A percentile compares a stretch with the other conserved stretches of the same genome.
phyloP scores from a whole-genome alignment of 2,113 vertebrate genomes.

The Podarcis muralis region DNA sequence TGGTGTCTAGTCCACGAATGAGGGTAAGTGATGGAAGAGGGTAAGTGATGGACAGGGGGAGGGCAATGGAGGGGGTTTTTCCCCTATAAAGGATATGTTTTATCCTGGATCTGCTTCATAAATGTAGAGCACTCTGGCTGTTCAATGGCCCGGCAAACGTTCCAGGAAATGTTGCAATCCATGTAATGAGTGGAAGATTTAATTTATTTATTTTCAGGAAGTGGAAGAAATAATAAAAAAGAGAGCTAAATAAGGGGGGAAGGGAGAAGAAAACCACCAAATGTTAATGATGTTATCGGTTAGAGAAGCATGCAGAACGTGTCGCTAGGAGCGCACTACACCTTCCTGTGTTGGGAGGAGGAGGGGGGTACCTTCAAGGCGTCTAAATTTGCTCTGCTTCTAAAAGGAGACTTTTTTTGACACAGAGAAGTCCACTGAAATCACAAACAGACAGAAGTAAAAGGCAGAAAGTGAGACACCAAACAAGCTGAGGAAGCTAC shows the following conservation, averaged over 20 bases:
- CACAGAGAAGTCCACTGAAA: constrained; percentile 94
- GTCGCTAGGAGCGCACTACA: constrained; percentile 84
- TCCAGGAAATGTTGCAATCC: constrained; percentile 50
- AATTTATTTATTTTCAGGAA: not conserved
- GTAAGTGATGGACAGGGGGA: not conserved
- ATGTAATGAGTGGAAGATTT: constrained; percentile 45
- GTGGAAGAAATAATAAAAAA: constrained; percentile 24
- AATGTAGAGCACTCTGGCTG: constrained; percentile 41
- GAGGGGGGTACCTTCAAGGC: constrained; percentile 83
- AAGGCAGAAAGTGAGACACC: constrained; percentile 71
- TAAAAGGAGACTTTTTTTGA: constrained; percentile 89
- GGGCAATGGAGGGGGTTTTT: not conserved
- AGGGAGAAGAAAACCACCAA: constrained; percentile 9
- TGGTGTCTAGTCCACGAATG: not conserved
- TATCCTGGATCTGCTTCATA: constrained; percentile 80
- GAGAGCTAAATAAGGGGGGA: constrained; percentile 49
- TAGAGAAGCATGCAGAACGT: constrained; percentile 85
- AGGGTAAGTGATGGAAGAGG: not conserved
- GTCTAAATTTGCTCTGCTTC: constrained; percentile 88
- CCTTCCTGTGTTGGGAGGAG: constrained; percentile 79
- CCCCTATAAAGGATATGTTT: not conserved
- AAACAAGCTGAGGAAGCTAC: constrained; percentile 52
- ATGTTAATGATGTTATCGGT: constrained; percentile 64
- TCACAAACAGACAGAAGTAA: constrained; percentile 90
- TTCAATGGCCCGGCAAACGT: constrained; percentile 57